Evolutionary conservation across 2,888 invertebrate genomes (phyloP).

Genomic region (Lepidocyrtinus sp.): DNA sequence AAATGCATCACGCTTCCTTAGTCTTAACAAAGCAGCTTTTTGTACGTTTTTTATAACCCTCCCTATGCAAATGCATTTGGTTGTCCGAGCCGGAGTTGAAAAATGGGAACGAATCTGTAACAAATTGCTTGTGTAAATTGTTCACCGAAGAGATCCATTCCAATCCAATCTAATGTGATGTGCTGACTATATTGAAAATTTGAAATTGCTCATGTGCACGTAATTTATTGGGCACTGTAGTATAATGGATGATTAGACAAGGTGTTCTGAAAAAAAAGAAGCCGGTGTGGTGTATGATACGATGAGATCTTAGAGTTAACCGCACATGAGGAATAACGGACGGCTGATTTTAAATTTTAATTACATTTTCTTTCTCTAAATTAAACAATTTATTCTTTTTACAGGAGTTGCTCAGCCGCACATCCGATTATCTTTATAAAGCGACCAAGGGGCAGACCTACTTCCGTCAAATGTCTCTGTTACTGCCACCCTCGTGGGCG

Average conservation of each 20-base stretch:
- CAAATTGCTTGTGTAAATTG: constrained; percentile 56
- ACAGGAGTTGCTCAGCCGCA: constrained; percentile 67
- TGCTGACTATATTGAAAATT: constrained; percentile 46
- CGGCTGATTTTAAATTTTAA: constrained; percentile 52
- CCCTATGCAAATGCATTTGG: neutral
- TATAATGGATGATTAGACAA: no score
- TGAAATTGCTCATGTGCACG: no score
- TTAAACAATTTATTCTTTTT: no score
- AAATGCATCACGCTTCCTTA: neutral
- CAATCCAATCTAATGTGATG: no score
- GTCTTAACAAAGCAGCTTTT: neutral
- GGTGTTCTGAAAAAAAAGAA: no score
- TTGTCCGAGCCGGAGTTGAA: neutral
- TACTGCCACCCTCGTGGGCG: constrained; percentile 69
- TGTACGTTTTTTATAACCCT: neutral
- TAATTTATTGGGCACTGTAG: no score
- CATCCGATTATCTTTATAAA: constrained; percentile 68
- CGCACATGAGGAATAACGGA: constrained; percentile 12
- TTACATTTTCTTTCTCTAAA: no score
- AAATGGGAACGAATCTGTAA: constrained; percentile 31
- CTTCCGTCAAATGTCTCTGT: constrained; percentile 69
- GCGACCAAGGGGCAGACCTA: constrained; percentile 67
- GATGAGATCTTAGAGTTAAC: constrained; percentile 9
- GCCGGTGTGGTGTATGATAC: no score
- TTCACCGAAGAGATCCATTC: no score